phyloP scores from a whole-genome alignment of 2,888 invertebrate genomes.

The Phragmatobia fuliginosa region DNA sequence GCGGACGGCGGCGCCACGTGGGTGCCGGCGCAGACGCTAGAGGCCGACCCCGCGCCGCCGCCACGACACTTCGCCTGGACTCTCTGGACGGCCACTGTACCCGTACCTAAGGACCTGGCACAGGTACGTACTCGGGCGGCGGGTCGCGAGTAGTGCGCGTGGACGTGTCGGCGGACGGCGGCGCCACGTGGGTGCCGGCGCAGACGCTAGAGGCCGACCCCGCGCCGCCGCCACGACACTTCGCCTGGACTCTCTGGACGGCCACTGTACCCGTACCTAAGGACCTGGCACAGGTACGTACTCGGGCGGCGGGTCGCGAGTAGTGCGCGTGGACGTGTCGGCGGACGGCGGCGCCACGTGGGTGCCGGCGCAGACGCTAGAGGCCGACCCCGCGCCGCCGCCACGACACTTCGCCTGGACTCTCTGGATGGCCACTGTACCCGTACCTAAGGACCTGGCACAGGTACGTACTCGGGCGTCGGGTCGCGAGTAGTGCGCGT shows the following conservation, averaged over 20 bases:
- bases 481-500: too few relatives aligned
- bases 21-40: conserved; percentile 89
- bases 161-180: conserved; percentile 94
- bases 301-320: too few relatives aligned
- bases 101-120: conserved; percentile 74
- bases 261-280: conserved; percentile 87
- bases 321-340: too few relatives aligned
- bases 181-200: conserved; percentile 93
- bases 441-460: too few relatives aligned
- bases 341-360: too few relatives aligned
- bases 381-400: too few relatives aligned
- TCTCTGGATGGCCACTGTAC: too few relatives aligned
- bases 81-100: conserved; percentile 91
- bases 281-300: conserved; percentile 36
- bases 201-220: conserved; percentile 81
- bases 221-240: conserved; percentile 88
- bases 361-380: too few relatives aligned
- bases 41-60: conserved; percentile 80
- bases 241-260: conserved; percentile 97
- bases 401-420: too few relatives aligned
- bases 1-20: conserved; percentile 94
- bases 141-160: conserved; percentile 96
- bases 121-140: background rate
- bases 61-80: conserved; percentile 96
- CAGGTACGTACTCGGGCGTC: too few relatives aligned